A percentile compares a stretch with the other conserved stretches of the same genome.
Conservation (phyloP, 2,888 invertebrate species). For the Oxycera nigricornis region DNA sequence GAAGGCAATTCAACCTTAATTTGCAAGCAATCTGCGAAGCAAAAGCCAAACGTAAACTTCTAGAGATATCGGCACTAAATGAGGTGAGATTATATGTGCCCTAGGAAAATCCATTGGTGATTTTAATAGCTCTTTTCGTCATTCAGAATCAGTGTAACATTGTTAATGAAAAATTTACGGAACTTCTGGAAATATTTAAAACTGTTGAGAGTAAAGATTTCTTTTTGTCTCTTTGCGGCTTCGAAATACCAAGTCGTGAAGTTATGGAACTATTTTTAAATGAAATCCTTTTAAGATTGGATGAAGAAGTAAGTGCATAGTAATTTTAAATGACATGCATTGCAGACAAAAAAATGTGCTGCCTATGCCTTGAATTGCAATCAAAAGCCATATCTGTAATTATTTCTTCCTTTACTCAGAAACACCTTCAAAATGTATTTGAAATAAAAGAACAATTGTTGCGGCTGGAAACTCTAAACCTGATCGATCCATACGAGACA, state of each 20-base stretch:
- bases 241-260: slow-evolving; percentile 55
- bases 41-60: slow-evolving; percentile 55
- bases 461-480: slow-evolving; percentile 58
- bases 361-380: not conserved
- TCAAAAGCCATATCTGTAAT: not conserved
- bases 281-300: slow-evolving; percentile 56
- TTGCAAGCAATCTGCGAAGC: slow-evolving; percentile 60
- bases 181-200: slow-evolving; percentile 52
- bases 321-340: too few species aligned
- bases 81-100: slow-evolving; percentile 48
- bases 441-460: slow-evolving; percentile 59
- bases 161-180: slow-evolving; percentile 52
- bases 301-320: slow-evolving; percentile 47
- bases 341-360: not conserved
- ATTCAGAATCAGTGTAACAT: slow-evolving; percentile 48
- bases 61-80: slow-evolving; percentile 52
- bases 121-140: slow-evolving; percentile 9
- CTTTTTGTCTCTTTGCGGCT: slow-evolving; percentile 55
- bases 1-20: slow-evolving; percentile 57
- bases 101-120: not conserved
- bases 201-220: slow-evolving; percentile 57
- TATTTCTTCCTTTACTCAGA: not conserved
- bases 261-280: slow-evolving; percentile 54
- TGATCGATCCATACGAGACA: slow-evolving; percentile 60
- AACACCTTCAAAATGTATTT: slow-evolving; percentile 51